These are phyloP conservation scores for Alentia gelatinosa DNA, from an alignment of 2,888 invertebrate genomes.

Conservation along the genomic window DNA sequence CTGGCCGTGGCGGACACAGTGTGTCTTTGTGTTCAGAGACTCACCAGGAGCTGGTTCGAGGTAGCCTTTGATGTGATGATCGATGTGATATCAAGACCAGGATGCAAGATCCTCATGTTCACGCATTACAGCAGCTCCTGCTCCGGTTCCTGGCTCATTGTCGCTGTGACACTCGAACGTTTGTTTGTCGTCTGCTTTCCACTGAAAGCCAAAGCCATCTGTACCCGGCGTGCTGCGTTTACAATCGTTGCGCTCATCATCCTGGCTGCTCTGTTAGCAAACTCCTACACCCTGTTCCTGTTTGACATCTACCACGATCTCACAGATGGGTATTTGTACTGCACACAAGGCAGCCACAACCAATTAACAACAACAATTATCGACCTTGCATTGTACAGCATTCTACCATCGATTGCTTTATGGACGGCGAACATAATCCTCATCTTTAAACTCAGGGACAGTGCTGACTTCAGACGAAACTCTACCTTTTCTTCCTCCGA, in stretches of 20 bases:
- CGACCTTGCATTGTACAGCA: not conserved
- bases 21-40: conserved; percentile 9
- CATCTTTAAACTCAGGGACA: not conserved
- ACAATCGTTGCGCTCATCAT: not conserved
- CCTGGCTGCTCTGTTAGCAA: not conserved
- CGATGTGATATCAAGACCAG: not conserved
- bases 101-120: not conserved
- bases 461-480: not conserved
- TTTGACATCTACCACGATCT: not conserved
- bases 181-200: conserved; percentile 18
- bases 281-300: not conserved
- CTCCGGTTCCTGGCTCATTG: not conserved
- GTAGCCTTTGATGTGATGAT: not conserved
- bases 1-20: not conserved
- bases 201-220: not conserved
- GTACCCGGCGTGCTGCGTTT: not conserved
- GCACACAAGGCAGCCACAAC: not conserved
- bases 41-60: not conserved
- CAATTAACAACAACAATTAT: not conserved
- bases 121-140: not conserved
- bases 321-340: not conserved
- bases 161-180: not conserved
- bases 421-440: not conserved
- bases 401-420: not conserved
- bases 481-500: not conserved